phyloP scores from a whole-genome alignment of 2,113 vertebrate genomes.

The Romanogobio albipinnatus region DNA sequence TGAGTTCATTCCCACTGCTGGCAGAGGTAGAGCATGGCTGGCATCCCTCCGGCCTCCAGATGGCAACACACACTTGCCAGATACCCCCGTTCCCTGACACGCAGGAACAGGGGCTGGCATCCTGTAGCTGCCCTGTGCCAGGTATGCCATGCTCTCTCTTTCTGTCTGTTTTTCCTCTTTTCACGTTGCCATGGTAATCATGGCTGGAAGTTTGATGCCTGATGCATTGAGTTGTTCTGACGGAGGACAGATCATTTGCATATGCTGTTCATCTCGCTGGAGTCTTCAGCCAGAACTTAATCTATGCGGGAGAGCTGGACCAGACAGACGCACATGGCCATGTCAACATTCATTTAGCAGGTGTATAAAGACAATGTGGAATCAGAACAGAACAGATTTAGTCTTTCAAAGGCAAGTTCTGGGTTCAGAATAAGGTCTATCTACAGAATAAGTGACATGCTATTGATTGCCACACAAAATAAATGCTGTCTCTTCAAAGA shows the following conservation, averaged over 20 bases:
- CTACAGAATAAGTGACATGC: neutral
- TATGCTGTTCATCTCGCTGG: constrained; percentile 32
- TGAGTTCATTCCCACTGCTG: constrained; percentile 42
- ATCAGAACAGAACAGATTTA: neutral
- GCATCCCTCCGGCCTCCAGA: constrained; percentile 70
- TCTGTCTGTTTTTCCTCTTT: constrained; percentile 15
- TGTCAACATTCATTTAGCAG: neutral
- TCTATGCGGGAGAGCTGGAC: neutral
- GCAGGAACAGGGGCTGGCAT: constrained; percentile 65
- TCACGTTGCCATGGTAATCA: neutral
- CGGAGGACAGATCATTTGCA: constrained; percentile 4
- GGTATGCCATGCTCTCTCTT: constrained; percentile 45
- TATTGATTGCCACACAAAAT: neutral
- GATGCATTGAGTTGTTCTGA: constrained; percentile 11
- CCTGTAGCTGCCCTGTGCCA: constrained; percentile 58
- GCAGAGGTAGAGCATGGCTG: constrained; percentile 56
- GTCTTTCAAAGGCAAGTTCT: neutral
- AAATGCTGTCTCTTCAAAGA: neutral
- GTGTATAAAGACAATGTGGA: neutral
- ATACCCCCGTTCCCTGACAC: constrained; percentile 45
- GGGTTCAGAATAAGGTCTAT: neutral
- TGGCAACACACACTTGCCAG: constrained; percentile 70
- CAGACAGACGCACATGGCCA: neutral
- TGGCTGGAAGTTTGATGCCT: neutral
- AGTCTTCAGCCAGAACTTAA: constrained; percentile 10